Evolutionary conservation across 2,113 vertebrate genomes (phyloP), one percentile per base, ranked within the genome.

Genomic region (Cervus canadensis): DNA sequence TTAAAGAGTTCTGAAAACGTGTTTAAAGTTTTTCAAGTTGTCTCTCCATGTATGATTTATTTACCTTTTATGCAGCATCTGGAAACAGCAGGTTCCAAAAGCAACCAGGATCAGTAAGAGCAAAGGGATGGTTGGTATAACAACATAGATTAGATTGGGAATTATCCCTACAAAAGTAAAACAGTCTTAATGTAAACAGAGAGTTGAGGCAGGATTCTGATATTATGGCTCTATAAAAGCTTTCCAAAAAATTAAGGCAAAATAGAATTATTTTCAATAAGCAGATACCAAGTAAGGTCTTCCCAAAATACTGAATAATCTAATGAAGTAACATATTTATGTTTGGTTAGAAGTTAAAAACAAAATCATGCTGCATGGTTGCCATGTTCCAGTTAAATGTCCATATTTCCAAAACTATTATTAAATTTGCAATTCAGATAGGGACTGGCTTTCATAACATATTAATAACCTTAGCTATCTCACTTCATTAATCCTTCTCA

Each of bases 61-160:
- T 99, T 98, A 99, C 99, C 99, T 99, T 98, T 99, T 99, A 98
- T 99, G 99, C 67, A 99, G 89, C 99, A 99, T 99, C 99, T 99
- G 99, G 98, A 99, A 99, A 98, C 99, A 99, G 98, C 99, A 99
- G 12, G 99, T 99, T 89, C 99, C 99, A 95, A 99, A 99, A 97
- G 99, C 99, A 98, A 99, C 99, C 97, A 99, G 97, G 98, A 99
- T 99, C 98, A 99, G 98, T 97, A 99, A 98, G 54, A 99, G 99
- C 86, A 99, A 98, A 3, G 99, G 99, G 98, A 99, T 99, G 48
- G 99, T 99, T 76, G 99, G 99, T 97, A 99, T 99, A 97, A 99
- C 98, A 5, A 99, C 99, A 82, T 99, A 99, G 96, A 99, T 99
- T 98, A 99, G 98, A 96, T 99, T 99, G 1, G 99, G 99, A 98